Evolutionary conservation across 2,113 vertebrate genomes (phyloP).

Genomic region (Pollachius pollachius): DNA sequence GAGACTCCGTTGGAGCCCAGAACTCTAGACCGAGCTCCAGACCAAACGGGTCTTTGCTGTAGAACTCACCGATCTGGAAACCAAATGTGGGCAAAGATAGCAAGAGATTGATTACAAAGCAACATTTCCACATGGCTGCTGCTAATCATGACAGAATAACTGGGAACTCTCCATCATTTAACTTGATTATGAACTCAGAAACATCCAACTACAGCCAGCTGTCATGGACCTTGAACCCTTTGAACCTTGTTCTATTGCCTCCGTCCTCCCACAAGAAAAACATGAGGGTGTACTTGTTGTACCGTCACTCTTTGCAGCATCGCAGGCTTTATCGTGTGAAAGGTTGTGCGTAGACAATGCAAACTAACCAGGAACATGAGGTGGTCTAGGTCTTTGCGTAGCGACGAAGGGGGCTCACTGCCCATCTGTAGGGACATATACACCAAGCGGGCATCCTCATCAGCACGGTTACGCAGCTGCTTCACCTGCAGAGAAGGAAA

Average conservation of each 20-base stretch:
- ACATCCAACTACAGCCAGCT: too few species aligned
- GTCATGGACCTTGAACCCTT: too few species aligned
- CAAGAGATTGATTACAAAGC: neutral
- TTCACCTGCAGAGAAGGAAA: slow-evolving; percentile 80
- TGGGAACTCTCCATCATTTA: too few species aligned
- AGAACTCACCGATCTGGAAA: slow-evolving; percentile 88
- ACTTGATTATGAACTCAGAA: too few species aligned
- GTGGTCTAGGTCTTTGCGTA: slow-evolving; percentile 90
- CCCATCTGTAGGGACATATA: slow-evolving; percentile 97
- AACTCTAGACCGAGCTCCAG: slow-evolving; percentile 91
- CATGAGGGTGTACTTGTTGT: too few species aligned
- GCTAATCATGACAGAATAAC: too few species aligned
- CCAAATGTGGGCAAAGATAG: slow-evolving; percentile 14
- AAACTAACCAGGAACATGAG: slow-evolving; percentile 89
- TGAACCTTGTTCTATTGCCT: too few species aligned
- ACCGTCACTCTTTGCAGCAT: too few species aligned
- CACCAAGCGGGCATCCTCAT: slow-evolving; percentile 93
- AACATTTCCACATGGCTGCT: neutral
- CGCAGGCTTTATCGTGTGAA: neutral
- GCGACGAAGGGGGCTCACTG: slow-evolving; percentile 84
- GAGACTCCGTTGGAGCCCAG: slow-evolving; percentile 92
- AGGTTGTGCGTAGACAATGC: neutral
- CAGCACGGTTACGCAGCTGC: slow-evolving; percentile 92
- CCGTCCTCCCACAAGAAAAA: too few species aligned
- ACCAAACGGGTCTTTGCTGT: slow-evolving; percentile 86